Evolutionary conservation across 2,113 vertebrate genomes (phyloP).

Genomic region (Engraulis encrasicolus): DNA sequence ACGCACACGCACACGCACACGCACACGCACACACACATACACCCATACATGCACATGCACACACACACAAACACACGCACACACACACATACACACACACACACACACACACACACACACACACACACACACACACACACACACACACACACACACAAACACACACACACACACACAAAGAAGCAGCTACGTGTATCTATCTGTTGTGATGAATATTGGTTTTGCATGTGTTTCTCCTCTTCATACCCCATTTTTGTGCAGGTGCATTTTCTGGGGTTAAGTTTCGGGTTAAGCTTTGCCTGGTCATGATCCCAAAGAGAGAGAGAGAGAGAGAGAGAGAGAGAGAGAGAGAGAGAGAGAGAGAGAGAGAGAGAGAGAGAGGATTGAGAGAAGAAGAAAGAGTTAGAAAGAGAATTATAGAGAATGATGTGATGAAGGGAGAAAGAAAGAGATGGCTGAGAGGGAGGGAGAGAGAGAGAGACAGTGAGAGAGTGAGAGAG

Average conservation of each 20-base stretch:
- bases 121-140: not conserved
- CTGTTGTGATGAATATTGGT: not conserved
- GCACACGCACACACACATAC: not conserved
- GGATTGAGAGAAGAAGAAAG: too few species aligned
- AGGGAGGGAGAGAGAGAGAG: too few species aligned
- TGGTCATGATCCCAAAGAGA: not conserved
- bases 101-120: not conserved
- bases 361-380: too few species aligned
- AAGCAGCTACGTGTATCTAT: not conserved
- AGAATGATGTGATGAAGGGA: too few species aligned
- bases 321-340: too few species aligned
- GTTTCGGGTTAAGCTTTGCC: not conserved
- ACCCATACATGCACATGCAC: too few species aligned
- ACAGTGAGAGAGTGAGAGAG: not conserved
- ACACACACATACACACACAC: not conserved
- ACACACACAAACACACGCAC: not conserved
- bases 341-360: too few species aligned
- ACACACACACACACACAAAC: not conserved
- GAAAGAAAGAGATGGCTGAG: too few species aligned
- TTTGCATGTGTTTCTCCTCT: not conserved
- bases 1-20: not conserved
- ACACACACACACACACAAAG: not conserved
- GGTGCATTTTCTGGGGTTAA: not conserved
- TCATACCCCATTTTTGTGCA: not conserved
- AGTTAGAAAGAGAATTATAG: too few species aligned